These are phyloP conservation scores for Graphium colonna DNA, from an alignment of 2,888 invertebrate species.

Conservation along the genomic window DNA sequence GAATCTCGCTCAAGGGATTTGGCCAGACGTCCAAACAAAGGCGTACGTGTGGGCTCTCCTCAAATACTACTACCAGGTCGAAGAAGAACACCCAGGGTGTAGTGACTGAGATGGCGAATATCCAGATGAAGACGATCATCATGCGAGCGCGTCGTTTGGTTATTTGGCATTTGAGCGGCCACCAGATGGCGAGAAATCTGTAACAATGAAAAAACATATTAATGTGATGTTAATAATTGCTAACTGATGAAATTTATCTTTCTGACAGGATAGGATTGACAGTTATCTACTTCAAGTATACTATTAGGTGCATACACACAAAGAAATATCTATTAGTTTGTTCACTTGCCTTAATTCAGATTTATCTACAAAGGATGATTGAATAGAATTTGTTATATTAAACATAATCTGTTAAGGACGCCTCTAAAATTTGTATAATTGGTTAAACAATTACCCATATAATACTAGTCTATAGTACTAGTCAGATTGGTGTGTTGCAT, in stretches of 20 bases:
- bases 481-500: too few relatives aligned
- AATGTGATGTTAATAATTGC: not conserved
- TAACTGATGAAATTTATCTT: not conserved
- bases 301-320: not conserved
- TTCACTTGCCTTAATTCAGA: not conserved
- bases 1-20: constrained; percentile 87
- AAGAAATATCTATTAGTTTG: not conserved
- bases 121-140: constrained; percentile 95
- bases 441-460: too few relatives aligned
- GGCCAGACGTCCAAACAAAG: constrained; percentile 94
- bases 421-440: too few relatives aligned
- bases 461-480: too few relatives aligned
- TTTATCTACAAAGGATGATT: not conserved
- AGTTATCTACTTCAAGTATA: not conserved
- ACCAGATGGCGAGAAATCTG: constrained; percentile 98
- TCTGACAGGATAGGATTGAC: not conserved
- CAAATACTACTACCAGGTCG: constrained; percentile 87
- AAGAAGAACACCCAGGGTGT: constrained; percentile 96
- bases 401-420: too few relatives aligned
- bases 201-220: constrained; percentile 54
- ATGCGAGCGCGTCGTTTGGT: constrained; percentile 92
- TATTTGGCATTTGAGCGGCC: constrained; percentile 94
- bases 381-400: too few relatives aligned
- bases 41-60: constrained; percentile 86
- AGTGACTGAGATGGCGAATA: constrained; percentile 90